Evolutionary conservation across 2,888 invertebrate genomes (phyloP).

Genomic region (Patella caerulea): DNA sequence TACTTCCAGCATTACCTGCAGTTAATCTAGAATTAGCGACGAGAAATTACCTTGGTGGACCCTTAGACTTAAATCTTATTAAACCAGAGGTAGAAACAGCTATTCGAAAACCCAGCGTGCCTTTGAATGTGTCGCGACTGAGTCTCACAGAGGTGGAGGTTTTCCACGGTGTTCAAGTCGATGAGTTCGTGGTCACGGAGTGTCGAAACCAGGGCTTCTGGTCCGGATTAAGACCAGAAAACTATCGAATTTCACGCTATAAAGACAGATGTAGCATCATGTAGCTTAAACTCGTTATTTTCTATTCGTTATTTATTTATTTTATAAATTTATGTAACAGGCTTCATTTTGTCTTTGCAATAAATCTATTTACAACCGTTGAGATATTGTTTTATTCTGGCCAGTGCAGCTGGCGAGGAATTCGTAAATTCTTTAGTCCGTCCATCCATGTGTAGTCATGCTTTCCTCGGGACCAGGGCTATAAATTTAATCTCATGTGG

Average conservation of each 20-base stretch:
- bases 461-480: too few relatives aligned
- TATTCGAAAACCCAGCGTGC: constrained; percentile 50
- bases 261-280: constrained; percentile 60
- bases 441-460: too few relatives aligned
- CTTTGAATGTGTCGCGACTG: constrained; percentile 55
- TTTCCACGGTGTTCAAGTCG: constrained; percentile 63
- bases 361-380: too few relatives aligned
- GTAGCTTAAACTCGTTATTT: constrained; percentile 31
- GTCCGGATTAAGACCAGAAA: constrained; percentile 62
- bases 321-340: too few relatives aligned
- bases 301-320: too few relatives aligned
- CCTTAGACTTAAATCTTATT: constrained; percentile 55
- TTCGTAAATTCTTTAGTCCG: too few relatives aligned
- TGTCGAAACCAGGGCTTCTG: constrained; percentile 61
- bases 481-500: too few relatives aligned
- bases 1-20: constrained; percentile 62
- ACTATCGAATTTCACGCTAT: constrained; percentile 48
- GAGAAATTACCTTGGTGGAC: constrained; percentile 65
- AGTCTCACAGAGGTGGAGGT: constrained; percentile 58
- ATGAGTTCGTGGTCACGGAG: constrained; percentile 65
- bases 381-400: too few relatives aligned
- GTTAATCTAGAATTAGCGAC: constrained; percentile 66
- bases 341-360: too few relatives aligned
- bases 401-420: too few relatives aligned
- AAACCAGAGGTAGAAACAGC: constrained; percentile 54